A percentile compares a stretch with the other conserved stretches of the same genome.
phyloP scores from a whole-genome alignment of 92 coral and sea anemone species.

The Pocillopora grandis region DNA sequence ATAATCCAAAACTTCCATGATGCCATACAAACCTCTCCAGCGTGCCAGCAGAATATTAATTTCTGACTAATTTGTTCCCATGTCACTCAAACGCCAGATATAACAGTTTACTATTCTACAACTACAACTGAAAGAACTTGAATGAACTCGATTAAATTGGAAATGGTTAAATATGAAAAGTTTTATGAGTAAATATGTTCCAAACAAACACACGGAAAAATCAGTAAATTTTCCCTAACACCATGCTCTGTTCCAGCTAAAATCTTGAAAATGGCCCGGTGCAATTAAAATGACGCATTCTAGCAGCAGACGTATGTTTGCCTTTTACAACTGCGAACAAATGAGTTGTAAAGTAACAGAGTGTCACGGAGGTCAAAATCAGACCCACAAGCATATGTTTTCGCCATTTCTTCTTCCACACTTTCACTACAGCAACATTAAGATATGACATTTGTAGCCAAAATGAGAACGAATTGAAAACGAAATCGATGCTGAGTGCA shows the following conservation, averaged over 20 bases:
- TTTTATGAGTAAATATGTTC: too few relatives aligned
- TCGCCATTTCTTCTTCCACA: slow-evolving; percentile 54
- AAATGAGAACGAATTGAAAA: slow-evolving; percentile 45
- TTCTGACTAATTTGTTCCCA: too few relatives aligned
- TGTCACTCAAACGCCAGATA: too few relatives aligned
- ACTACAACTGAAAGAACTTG: too few relatives aligned
- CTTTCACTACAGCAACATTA: slow-evolving; percentile 39
- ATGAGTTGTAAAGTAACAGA: slow-evolving; percentile 44
- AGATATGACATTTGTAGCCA: slow-evolving; percentile 36
- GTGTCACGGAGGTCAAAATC: slow-evolving; percentile 19
- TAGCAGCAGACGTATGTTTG: not conserved
- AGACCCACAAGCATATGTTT: slow-evolving; percentile 37
- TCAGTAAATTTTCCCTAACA: too few relatives aligned
- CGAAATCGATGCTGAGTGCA: slow-evolving; percentile 57
- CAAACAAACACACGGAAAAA: too few relatives aligned
- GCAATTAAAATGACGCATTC: not conserved
- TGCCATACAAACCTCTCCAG: too few relatives aligned
- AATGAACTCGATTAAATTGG: too few relatives aligned
- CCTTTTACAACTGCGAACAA: slow-evolving; percentile 25
- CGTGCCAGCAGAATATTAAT: too few relatives aligned
- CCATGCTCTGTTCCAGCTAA: not conserved
- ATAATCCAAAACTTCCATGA: too few relatives aligned
- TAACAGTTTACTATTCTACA: too few relatives aligned
- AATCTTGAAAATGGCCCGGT: slow-evolving; percentile 5
- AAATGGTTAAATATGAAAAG: too few relatives aligned